phyloP scores from a whole-genome alignment of 1,140 invertebrate genomes.

The Heliconius melpomene region DNA sequence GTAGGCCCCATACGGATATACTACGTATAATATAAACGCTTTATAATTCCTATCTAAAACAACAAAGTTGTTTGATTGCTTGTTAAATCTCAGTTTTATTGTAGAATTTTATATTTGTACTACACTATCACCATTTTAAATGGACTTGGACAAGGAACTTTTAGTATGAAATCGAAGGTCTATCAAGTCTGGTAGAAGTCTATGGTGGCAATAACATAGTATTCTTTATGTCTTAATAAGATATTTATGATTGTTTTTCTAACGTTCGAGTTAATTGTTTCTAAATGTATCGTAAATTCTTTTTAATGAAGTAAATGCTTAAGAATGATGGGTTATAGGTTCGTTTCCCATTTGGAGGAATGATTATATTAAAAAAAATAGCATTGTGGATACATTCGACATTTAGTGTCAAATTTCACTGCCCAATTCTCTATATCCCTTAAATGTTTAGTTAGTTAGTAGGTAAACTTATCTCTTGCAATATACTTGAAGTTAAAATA shows the following conservation, averaged over 20 bases:
- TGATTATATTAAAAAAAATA: background rate
- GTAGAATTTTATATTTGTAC: conserved; percentile 50
- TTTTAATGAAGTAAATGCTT: background rate
- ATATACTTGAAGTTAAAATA: background rate
- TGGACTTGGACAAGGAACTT: conserved; percentile 6
- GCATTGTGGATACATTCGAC: too few relatives aligned
- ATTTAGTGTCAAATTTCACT: too few relatives aligned
- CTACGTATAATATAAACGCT: conserved; percentile 21
- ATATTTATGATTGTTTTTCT: conserved; percentile 55
- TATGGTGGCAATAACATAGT: conserved; percentile 44
- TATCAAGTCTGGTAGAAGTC: conserved; percentile 32
- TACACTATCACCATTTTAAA: conserved; percentile 28
- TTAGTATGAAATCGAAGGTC: conserved; percentile 26
- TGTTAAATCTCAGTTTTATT: conserved; percentile 55
- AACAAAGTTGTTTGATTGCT: conserved; percentile 60
- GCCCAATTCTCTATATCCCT: background rate
- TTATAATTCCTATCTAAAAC: conserved; percentile 44
- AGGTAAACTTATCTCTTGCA: too few relatives aligned
- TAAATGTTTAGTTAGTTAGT: too few relatives aligned
- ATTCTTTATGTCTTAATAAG: conserved; percentile 64
- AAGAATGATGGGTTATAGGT: background rate
- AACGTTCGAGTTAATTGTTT: conserved; percentile 41
- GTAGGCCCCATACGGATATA: conserved; percentile 46
- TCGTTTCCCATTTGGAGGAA: background rate
- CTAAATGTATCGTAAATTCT: conserved; percentile 37